Base-by-base conservation (phyloP, 1,140 invertebrate genomes). In the Zaprionus capensis region DNA sequence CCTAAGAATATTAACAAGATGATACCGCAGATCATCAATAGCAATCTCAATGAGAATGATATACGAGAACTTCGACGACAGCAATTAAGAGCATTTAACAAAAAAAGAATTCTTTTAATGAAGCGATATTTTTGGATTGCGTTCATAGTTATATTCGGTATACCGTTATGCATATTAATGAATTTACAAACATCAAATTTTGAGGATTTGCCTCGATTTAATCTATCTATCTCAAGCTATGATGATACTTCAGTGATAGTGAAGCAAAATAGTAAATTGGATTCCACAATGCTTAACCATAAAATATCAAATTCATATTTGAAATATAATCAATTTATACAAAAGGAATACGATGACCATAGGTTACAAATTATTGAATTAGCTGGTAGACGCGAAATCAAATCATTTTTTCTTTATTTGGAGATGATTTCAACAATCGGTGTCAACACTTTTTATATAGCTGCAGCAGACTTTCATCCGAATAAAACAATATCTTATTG, bases 371-470 rank as follows among this genome's bases (percentile, higher is more conserved):
- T 69, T 11, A 7, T 5, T 20, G 6, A 24, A 11, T 20, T 55
- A 2, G 12, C n/a, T 7, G 71, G 64, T 0, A 59, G 65, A 22
- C 41, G 65, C 1, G 64, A 66, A 44, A 2, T 73, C 1, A 4
- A 38, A 2, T 14, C 56, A 7, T 67, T 59, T 28, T 14, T 67
- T 1, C 24, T 67, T 9, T 28, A n/a, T 14, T 11, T 59, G 14
- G n/a, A 67, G 1, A 44, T 36, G 9, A 2, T 51, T 0, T 70
- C 72, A 1, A 4, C 22, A 4, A 0, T 69, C 28, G 24, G 4
- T 3, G 58, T 64, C 12, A 24, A 57, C 1, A 75, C 20, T 2
- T 63, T 69, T 12, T 70, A 63, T 38, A 20, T 51, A 11, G 53
- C 12, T 5, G 72, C 34, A 2, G 22, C 31, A 1, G 57, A 63